Evolutionary conservation across 2,888 invertebrate genomes (phyloP).

Genomic region (Eilema depressum): DNA sequence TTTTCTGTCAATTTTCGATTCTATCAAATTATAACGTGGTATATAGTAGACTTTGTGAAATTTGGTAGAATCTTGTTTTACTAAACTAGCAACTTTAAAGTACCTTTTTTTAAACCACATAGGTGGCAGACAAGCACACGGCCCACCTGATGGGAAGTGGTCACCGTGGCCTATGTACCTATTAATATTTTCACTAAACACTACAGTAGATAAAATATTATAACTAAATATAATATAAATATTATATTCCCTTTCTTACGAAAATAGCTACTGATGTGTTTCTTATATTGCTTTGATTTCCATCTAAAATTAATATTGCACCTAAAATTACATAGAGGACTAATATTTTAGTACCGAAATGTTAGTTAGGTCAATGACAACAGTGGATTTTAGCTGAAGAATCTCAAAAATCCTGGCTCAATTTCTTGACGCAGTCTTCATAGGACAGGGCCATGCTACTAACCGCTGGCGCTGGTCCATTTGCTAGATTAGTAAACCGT

Average conservation of each 20-base stretch:
- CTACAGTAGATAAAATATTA: conserved; percentile 3
- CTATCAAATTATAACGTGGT: background rate
- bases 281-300: conserved; percentile 76
- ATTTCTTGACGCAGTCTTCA: too few species aligned
- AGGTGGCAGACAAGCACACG: too few species aligned
- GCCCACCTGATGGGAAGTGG: too few species aligned
- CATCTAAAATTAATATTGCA: conserved; percentile 80
- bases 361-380: conserved; percentile 1
- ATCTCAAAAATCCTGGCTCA: too few species aligned
- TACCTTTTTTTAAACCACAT: too few species aligned
- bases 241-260: conserved; percentile 32
- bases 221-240: conserved; percentile 11
- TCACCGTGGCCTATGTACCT: too few species aligned
- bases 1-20: background rate
- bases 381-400: background rate
- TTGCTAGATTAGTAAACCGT: too few species aligned
- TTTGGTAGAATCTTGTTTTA: background rate
- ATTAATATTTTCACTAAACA: conserved; percentile 19
- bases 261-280: conserved; percentile 74
- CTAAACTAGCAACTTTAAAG: background rate
- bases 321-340: conserved; percentile 56
- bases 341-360: conserved; percentile 32
- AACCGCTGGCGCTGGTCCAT: too few species aligned
- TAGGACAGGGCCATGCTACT: too few species aligned
- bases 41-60: background rate